Conservation (phyloP, 1,140 invertebrate genomes). For the Latrodectus geometricus region DNA sequence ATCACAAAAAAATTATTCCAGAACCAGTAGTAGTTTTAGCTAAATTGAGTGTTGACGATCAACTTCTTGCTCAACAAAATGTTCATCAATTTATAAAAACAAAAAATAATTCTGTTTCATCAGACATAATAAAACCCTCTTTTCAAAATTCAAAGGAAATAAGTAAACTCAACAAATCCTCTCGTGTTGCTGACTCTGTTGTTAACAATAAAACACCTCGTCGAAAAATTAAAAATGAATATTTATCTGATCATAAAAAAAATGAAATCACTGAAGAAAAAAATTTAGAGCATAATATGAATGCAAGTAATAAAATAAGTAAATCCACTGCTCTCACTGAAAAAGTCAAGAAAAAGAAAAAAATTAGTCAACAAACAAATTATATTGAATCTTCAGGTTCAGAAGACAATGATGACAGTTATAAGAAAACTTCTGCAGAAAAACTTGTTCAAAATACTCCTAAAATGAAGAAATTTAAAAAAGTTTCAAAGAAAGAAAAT, state of each 20-base stretch:
- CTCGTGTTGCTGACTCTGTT: background rate
- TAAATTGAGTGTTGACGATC: constrained; percentile 49
- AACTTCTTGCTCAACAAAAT: constrained; percentile 46
- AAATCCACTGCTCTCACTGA: constrained; percentile 10
- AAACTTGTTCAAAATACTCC: background rate
- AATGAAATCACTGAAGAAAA: constrained; percentile 19
- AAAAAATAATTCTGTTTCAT: constrained; percentile 19
- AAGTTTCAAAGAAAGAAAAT: constrained; percentile 69
- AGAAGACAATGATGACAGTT: constrained; percentile 21
- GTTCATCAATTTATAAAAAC: constrained; percentile 42
- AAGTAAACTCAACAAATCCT: background rate
- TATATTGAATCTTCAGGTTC: constrained; percentile 32
- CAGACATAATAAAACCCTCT: constrained; percentile 10
- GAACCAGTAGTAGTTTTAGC: constrained; percentile 33
- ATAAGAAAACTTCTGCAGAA: background rate
- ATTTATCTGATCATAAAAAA: constrained; percentile 28
- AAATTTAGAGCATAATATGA: background rate
- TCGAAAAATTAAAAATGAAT: constrained; percentile 31
- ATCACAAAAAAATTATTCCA: background rate
- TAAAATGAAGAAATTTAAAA: constrained; percentile 65
- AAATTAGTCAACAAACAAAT: constrained; percentile 15
- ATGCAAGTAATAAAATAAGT: constrained; percentile 1
- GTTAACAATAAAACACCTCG: constrained; percentile 19
- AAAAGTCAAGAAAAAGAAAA: constrained; percentile 22
- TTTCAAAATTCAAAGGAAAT: constrained; percentile 9